phyloP scores from a whole-genome alignment of 2,888 invertebrate genomes.

The Odiellus spinosus region DNA sequence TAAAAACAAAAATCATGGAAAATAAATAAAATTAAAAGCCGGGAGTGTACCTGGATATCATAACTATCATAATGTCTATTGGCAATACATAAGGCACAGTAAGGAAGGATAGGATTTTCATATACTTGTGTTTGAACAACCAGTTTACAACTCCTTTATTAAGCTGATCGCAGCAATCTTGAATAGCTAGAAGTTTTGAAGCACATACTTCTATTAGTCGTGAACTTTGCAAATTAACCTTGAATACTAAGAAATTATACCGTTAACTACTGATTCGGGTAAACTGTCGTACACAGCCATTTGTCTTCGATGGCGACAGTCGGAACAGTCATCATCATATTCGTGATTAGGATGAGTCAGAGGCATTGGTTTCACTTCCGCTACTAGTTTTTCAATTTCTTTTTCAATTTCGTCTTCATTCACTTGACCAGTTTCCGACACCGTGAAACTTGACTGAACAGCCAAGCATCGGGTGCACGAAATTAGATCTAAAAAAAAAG shows the following conservation, averaged over 20 bases:
- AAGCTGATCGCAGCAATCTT: slow-evolving; percentile 80
- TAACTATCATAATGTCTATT: slow-evolving; percentile 51
- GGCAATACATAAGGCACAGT: slow-evolving; percentile 75
- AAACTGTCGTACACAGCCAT: slow-evolving; percentile 67
- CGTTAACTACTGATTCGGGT: slow-evolving; percentile 56
- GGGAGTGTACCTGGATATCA: slow-evolving; percentile 40
- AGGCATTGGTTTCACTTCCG: neutral
- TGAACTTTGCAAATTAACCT: too few relatives aligned
- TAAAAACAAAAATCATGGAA: neutral
- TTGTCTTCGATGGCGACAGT: slow-evolving; percentile 74
- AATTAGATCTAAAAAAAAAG: slow-evolving; percentile 46
- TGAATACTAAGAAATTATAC: too few relatives aligned
- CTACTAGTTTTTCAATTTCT: neutral
- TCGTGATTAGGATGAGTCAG: slow-evolving; percentile 6
- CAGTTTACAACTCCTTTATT: slow-evolving; percentile 80
- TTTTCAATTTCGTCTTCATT: slow-evolving; percentile 38
- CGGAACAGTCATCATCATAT: slow-evolving; percentile 47
- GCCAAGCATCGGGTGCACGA: slow-evolving; percentile 82
- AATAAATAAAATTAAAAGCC: neutral
- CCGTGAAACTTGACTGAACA: slow-evolving; percentile 33
- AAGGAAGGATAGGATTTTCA: slow-evolving; percentile 59
- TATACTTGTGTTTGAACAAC: slow-evolving; percentile 67
- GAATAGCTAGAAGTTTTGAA: slow-evolving; percentile 52
- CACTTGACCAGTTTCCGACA: slow-evolving; percentile 11
- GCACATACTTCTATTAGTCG: too few relatives aligned